A percentile compares a stretch with the other conserved stretches of the same genome.
Conservation (phyloP, 2,113 vertebrate species). For the Ailuropoda melanoleuca region DNA sequence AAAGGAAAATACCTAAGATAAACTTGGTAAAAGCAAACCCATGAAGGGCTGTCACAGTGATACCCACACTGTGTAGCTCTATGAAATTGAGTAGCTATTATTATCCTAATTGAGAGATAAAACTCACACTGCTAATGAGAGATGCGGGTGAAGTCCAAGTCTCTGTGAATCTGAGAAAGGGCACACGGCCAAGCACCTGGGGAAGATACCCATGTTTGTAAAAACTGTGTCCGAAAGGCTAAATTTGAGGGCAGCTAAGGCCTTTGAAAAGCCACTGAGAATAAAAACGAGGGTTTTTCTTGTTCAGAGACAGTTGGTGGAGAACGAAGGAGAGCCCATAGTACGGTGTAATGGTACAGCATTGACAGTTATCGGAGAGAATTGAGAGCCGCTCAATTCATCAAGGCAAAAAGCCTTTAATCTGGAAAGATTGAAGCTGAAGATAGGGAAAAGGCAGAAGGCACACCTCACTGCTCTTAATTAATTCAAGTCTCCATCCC, state of each 20-base stretch:
- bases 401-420: slow-evolving; percentile 43
- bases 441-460: slow-evolving; percentile 33
- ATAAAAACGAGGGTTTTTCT: slow-evolving; percentile 1
- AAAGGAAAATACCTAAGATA: background rate
- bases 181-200: background rate
- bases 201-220: background rate
- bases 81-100: background rate
- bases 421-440: slow-evolving; percentile 38
- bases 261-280: background rate
- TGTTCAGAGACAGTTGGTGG: background rate
- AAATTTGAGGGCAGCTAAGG: background rate
- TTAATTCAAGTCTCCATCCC: slow-evolving; percentile 52
- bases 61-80: background rate
- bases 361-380: background rate
- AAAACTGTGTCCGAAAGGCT: background rate
- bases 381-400: background rate
- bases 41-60: background rate
- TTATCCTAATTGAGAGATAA: background rate
- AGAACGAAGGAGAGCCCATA: background rate
- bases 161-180: background rate
- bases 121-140: background rate
- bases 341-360: background rate
- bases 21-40: background rate
- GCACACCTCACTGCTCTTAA: slow-evolving; percentile 47
- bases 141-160: background rate